phyloP scores from a whole-genome alignment of 2,113 vertebrate genomes.

The Hyperoodon ampullatus region DNA sequence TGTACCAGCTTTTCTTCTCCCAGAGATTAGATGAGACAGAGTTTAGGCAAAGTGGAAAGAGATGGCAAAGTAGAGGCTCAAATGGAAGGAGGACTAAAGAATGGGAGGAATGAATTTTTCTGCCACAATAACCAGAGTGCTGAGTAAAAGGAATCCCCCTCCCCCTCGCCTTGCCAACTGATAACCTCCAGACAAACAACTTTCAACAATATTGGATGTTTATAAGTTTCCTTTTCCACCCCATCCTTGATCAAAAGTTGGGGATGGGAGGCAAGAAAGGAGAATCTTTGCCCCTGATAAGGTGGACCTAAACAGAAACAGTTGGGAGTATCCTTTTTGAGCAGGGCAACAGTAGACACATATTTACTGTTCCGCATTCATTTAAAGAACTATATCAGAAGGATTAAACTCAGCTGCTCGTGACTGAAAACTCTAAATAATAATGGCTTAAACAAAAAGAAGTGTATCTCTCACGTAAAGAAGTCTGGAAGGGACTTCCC shows the following conservation, averaged over 20 bases:
- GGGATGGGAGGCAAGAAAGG: not conserved
- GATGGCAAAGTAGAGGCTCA: not conserved
- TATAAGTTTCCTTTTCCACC: not conserved
- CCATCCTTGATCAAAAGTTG: not conserved
- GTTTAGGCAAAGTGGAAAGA: not conserved
- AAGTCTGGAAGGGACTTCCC: not conserved
- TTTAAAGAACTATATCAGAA: slow-evolving; percentile 10
- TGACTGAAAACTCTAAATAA: slow-evolving; percentile 2
- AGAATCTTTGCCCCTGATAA: not conserved
- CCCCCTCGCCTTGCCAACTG: not conserved
- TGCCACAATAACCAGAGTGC: not conserved
- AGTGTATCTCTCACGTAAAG: not conserved
- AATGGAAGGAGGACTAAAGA: not conserved
- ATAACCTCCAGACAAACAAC: not conserved
- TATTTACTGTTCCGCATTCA: not conserved
- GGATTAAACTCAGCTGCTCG: not conserved
- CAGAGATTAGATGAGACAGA: slow-evolving; percentile 10
- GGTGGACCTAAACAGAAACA: not conserved
- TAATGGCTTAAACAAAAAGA: slow-evolving; percentile 4
- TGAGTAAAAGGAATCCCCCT: not conserved
- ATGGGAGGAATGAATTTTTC: not conserved
- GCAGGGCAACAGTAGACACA: not conserved
- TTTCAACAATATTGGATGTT: not conserved
- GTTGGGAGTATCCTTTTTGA: slow-evolving; percentile 6
- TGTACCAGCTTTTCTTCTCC: not conserved